Conservation (phyloP, 2,888 invertebrate genomes). For the Macrophya alboannulata region DNA sequence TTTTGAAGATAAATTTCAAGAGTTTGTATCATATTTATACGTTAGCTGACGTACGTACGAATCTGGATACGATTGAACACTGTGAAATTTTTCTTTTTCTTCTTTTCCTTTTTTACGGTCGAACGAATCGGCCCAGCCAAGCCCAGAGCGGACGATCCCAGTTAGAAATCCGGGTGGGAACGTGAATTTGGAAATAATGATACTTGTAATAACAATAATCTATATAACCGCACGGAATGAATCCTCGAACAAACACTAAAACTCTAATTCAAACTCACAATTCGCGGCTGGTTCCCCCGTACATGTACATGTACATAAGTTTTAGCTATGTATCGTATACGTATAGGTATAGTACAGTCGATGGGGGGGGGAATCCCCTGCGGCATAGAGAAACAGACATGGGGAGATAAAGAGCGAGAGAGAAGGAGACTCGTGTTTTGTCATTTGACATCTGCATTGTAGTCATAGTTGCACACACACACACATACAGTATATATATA, state of each 20-base stretch:
- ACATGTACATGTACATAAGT: not conserved
- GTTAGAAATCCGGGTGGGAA: constrained; percentile 70
- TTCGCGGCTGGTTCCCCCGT: not conserved
- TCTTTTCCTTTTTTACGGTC: constrained; percentile 67
- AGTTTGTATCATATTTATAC: too few species aligned
- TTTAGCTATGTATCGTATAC: not conserved
- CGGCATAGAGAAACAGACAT: not conserved
- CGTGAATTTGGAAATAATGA: constrained; percentile 77
- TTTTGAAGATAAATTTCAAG: too few species aligned
- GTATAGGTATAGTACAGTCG: not conserved
- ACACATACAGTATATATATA: not conserved
- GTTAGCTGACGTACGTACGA: too few species aligned
- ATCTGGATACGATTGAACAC: too few species aligned
- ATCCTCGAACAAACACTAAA: not conserved
- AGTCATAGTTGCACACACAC: not conserved
- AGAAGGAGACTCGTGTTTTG: constrained; percentile 16
- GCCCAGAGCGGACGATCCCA: constrained; percentile 64
- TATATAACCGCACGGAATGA: constrained; percentile 8
- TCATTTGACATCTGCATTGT: constrained; percentile 53
- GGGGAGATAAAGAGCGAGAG: not conserved
- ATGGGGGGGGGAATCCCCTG: not conserved
- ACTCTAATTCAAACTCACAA: not conserved
- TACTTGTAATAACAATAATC: constrained; percentile 30
- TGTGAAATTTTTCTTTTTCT: too few species aligned
- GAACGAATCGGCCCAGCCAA: constrained; percentile 57